Percentiles rank a stretch among this genome's conserved stretches.
Evolutionary conservation across 1,140 invertebrate genomes (phyloP).

Genomic region (Drosophila parvula): DNA sequence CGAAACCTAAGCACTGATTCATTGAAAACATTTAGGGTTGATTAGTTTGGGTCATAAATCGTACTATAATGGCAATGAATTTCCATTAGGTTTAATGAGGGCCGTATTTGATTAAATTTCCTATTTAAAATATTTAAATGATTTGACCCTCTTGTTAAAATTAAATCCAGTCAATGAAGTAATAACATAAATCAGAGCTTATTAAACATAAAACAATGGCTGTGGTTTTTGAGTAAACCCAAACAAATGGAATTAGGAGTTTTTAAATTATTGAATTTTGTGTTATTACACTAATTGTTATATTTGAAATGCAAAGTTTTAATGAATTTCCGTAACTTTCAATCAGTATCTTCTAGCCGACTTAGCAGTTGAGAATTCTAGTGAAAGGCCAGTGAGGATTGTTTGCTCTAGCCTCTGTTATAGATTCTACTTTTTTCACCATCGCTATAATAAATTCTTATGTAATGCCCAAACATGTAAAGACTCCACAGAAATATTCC

Average conservation of each 20-base stretch:
- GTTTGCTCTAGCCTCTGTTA: background rate
- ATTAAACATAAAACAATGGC: background rate
- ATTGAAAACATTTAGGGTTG: slow-evolving; percentile 4
- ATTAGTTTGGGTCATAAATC: slow-evolving; percentile 15
- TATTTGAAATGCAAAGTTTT: too few species aligned
- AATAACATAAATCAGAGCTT: background rate
- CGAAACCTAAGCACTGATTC: slow-evolving; percentile 6
- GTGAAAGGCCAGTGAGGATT: background rate
- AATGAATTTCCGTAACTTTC: too few species aligned
- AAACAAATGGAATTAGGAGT: background rate
- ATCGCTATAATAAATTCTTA: background rate
- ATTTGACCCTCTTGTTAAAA: background rate
- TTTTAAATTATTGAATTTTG: background rate
- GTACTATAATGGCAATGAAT: slow-evolving; percentile 9
- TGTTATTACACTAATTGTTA: too few species aligned
- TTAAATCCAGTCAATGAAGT: background rate
- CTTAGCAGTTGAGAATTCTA: background rate
- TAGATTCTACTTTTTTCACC: too few species aligned
- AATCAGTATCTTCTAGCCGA: background rate
- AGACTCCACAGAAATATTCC: background rate
- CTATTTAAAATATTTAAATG: slow-evolving; percentile 5
- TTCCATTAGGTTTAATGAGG: slow-evolving; percentile 17
- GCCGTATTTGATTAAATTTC: background rate
- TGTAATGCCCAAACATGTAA: background rate
- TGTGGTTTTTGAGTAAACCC: background rate